These are phyloP conservation scores for Peromyscus californicus DNA, from an alignment of 2,113 vertebrate species.

Conservation along the genomic window DNA sequence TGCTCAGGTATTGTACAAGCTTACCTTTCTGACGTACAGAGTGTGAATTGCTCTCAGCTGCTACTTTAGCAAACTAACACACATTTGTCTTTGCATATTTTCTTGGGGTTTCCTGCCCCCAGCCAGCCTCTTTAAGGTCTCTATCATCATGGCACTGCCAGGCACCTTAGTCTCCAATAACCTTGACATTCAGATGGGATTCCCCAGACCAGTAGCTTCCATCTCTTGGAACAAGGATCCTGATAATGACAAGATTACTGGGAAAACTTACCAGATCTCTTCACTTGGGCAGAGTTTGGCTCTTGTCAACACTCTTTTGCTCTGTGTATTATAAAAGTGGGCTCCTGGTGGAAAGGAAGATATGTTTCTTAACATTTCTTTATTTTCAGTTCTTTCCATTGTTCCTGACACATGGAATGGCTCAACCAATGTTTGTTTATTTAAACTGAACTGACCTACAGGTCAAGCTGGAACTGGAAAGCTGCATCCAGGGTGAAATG, in stretches of 20 bases:
- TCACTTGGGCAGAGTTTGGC: not conserved
- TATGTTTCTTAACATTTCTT: not conserved
- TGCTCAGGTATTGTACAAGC: not conserved
- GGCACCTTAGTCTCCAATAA: not conserved
- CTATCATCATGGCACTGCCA: not conserved
- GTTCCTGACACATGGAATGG: not conserved
- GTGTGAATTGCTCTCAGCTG: not conserved
- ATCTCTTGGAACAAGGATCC: not conserved
- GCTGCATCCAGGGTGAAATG: conserved; percentile 21
- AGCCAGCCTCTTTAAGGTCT: not conserved
- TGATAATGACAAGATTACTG: not conserved
- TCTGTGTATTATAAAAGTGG: not conserved
- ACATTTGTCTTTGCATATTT: not conserved
- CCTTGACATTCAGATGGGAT: not conserved
- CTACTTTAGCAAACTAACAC: not conserved
- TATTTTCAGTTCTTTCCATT: not conserved
- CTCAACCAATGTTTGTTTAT: conserved; percentile 78
- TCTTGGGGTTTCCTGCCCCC: not conserved
- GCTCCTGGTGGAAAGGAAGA: not conserved
- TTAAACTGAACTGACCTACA: conserved; percentile 69
- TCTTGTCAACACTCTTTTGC: not conserved
- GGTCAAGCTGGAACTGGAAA: conserved; percentile 66
- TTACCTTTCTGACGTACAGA: not conserved
- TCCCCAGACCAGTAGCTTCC: not conserved
- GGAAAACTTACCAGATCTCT: not conserved